Evolutionary conservation across 2,888 invertebrate species (phyloP), one percentile per base, ranked within the genome.

Genomic region (Acrocera orbiculus): DNA sequence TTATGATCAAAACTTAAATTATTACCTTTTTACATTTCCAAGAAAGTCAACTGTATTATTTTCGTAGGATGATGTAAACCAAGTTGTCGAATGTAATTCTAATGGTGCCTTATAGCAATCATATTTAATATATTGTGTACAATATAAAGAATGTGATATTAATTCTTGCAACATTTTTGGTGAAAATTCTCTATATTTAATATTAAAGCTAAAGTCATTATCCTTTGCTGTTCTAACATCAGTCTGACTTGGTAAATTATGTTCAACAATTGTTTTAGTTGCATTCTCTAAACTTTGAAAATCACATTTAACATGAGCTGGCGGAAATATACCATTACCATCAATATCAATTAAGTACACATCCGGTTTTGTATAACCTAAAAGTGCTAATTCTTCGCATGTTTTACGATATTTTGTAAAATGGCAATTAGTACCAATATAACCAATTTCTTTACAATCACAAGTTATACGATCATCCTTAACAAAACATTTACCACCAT

Each of bases 281-380:
- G 74, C 69, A 51, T 85, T 83, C 38, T 83, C 83, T 47, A 81
- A 68, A 26, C 79, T 79, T 51, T 85, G 86, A 53, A 92, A 92
- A 52, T 87, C 83, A 53, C 92, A 93, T 47, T 85, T 78, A 1
- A 92, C 90, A 48, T 85, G 77, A 1, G 87, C 85, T 0, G 90
- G 90, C 4, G 89, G 86, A 51, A 87, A 83, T 37, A 80, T 73
- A 0, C 92, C 92, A 51, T 87, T 87, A 0, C 92, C 89, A 51
- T 93, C 92, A 34, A 92, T 86, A 51, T 93, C 92, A 46, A 92
- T 87, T 28, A 80, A 70, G 53, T 89, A 92, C 0, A 89, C 86
- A 46, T 89, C 89, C 23, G 89, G 85, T 45, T 83, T 75, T 0
- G 81, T 85, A 49, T 82, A 83, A 1, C 92, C 90, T 11, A 89